Percentiles rank a stretch among this genome's conserved stretches.
phyloP scores from a whole-genome alignment of 1,140 invertebrate genomes.

The Leguminivora glycinivorella region DNA sequence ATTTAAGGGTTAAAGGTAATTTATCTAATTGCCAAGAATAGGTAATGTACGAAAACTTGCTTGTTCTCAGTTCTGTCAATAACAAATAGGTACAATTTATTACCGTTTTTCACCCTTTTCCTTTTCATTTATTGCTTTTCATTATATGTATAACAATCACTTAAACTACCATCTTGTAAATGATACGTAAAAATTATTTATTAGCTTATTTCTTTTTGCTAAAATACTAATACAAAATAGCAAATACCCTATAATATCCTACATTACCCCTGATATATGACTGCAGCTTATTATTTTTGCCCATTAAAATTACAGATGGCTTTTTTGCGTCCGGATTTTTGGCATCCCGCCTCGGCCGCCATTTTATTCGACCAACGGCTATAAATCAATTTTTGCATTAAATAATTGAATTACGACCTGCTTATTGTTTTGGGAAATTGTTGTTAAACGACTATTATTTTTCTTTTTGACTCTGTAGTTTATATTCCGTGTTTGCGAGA shows the following conservation, averaged over 20 bases:
- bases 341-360: conserved; percentile 45
- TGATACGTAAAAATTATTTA: too few relatives aligned
- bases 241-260: background rate
- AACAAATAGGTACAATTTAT: too few relatives aligned
- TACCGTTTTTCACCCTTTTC: too few relatives aligned
- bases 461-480: conserved; percentile 6
- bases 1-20: too few relatives aligned
- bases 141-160: too few relatives aligned
- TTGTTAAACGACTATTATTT: conserved; percentile 48
- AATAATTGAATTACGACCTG: conserved; percentile 56
- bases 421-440: conserved; percentile 46
- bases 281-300: conserved; percentile 55
- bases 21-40: too few relatives aligned
- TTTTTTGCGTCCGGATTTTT: conserved; percentile 42
- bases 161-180: too few relatives aligned
- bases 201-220: background rate
- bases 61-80: too few relatives aligned
- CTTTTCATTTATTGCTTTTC: too few relatives aligned
- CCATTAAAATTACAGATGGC: conserved; percentile 57
- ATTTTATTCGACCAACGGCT: conserved; percentile 36
- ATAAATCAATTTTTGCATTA: conserved; percentile 59
- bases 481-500: too few relatives aligned
- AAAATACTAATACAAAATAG: conserved; percentile 6
- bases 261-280: conserved; percentile 44
- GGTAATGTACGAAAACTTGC: too few relatives aligned